Base-by-base conservation (phyloP, 2,888 invertebrate genomes). In the Andricus quercusramuli region DNA sequence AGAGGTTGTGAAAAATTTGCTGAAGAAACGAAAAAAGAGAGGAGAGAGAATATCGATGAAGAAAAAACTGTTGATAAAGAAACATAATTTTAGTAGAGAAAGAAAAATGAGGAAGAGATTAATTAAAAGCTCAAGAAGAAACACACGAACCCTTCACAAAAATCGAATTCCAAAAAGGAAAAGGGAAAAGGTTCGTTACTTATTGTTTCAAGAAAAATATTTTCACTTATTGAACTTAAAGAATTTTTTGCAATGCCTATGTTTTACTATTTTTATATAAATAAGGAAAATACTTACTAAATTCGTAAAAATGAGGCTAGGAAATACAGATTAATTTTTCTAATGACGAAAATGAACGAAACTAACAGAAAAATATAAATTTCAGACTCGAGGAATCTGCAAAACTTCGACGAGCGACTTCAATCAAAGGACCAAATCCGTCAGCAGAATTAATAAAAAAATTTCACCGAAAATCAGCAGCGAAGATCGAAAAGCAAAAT, bases 1-100 rank as follows among this genome's bases (percentile, higher is more conserved):
- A 22, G 78, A 79, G 78, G 78, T 56, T 20, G 67, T 88, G 56
- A 56, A 32, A 77, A 80, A n/a, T 9, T 20, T 67, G 11, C 13
- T 41, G 66, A 67, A 22, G 22, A 67, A 8, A 37, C 66, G 66
- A 41, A 32, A 11, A 66, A 41, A 13, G n/a, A 15, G n/a, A 20
- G 66, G 37, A 66, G 65, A 8, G 8, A 65, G 20, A 32, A 65
- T 20, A 17, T 65, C 37, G 1, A 9, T 37, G 65, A 67, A 67
- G 13, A 67, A 67, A 22, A 13, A 11, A 13, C 37, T 67, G 3
- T 3, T n/a, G 1, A 41, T 41, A 8, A 67, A 67, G 1, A 37
- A 66, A 32, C 17, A 29, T 62, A 15, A 15, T 62, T 13, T 29
- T 13, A 13, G n/a, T 29, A 13, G 25, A 25, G 17, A 29, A 29